A percentile compares a stretch with the other conserved stretches of the same genome.
phyloP scores from a whole-genome alignment of 2,113 vertebrate species.

The Phyllostomus hastatus region DNA sequence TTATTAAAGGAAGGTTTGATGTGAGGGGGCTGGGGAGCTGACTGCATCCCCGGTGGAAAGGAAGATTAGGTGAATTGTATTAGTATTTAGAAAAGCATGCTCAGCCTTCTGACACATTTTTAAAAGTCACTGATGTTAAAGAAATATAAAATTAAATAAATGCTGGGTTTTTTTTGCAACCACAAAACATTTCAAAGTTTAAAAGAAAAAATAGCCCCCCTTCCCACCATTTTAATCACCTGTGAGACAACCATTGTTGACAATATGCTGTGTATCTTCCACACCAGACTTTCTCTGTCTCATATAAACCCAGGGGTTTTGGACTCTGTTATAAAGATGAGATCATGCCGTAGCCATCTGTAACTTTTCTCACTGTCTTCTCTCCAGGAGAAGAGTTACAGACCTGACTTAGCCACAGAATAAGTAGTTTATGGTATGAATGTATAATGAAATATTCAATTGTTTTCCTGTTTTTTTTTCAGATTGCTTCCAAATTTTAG shows the following conservation, averaged over 20 bases:
- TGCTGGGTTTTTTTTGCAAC: not conserved
- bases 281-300: not conserved
- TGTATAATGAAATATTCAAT: not conserved
- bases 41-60: not conserved
- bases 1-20: not conserved
- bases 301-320: not conserved
- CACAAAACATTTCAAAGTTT: slow-evolving; percentile 18
- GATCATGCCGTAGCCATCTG: not conserved
- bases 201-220: not conserved
- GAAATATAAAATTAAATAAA: not conserved
- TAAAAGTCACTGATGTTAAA: not conserved
- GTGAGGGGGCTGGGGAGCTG: not conserved
- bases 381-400: not conserved
- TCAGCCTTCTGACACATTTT: not conserved
- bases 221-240: not conserved
- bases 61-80: not conserved
- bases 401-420: not conserved
- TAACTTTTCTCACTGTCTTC: slow-evolving; percentile 17
- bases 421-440: not conserved
- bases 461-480: not conserved
- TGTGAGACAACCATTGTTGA: not conserved
- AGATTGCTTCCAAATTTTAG: slow-evolving; percentile 9
- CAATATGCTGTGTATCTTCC: not conserved
- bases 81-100: not conserved
- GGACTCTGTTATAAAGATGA: not conserved